Base-by-base conservation (phyloP, 2,888 invertebrate species). In the Meteorus cinctellus region DNA sequence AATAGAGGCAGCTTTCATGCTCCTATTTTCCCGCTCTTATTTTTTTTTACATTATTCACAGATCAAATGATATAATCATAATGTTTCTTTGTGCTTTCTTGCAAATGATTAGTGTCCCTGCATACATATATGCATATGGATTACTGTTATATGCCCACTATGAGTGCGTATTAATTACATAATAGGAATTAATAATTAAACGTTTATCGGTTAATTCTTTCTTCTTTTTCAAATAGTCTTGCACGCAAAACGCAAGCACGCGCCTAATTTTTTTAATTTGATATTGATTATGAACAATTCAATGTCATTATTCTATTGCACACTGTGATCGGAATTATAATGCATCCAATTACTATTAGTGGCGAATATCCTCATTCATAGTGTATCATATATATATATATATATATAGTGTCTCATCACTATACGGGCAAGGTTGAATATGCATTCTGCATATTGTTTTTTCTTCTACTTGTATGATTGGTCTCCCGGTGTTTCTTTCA, bases 41-140 rank as follows among this genome's bases (percentile, higher is more conserved):
- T 67, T 63, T 71, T 65, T 70, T 70, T 34, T 72, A 66, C 66
- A 66, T 45, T 60, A 63, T 70, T 70, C 75, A 68, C 72, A 77
- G 41, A 45, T 60, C 29, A 72, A 60, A 51, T 45, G 51, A 62
- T 63, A 31, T 34, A 51, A 72, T 31, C 45, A 72, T 65, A n/a
- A 24, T 63, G 41, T 72, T 72, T n/a, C 19, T 70, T 51, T 59
- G 19, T 55, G 55, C 55, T 55, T n/a, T 55, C n/a, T 55, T 55
- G 34, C 36, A 60, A 48, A 70, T 60, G 27, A 34, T 70, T 60
- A 60, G 31, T 65, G 34, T 34, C 51, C 48, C 27, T 65, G 51
- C 66, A 55, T 72, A 8, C 1, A 8, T 55, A 55, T 66, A 31
- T 16, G 24, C 51, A 72, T 36, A 55, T 16, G 24, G 29, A 31